Base-by-base conservation (phyloP, 2,113 vertebrate genomes). In the mouse (Mus musculus) region DNA sequence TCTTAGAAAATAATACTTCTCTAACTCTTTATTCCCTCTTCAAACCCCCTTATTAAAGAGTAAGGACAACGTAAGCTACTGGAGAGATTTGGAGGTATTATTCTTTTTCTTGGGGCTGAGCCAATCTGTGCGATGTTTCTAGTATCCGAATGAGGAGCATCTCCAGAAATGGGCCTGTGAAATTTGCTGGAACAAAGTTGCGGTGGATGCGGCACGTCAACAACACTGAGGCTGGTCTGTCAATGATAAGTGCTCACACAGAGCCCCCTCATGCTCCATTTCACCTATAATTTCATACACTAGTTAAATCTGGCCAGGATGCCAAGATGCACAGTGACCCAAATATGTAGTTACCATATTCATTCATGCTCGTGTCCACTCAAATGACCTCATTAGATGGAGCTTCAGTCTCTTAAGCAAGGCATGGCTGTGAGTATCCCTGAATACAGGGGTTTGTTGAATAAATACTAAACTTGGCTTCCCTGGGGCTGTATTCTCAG, bases 231-330 rank as follows among this genome's bases (percentile, higher is more conserved):
- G 78, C 14, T 2, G 33, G 36, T 86, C 72, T 85, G 33, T 89
- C 28, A 72, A 80, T 78, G 65, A 73, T 26, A 9, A 36, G 65
- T 84, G 56, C 67, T 84, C 88, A 69, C 91, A 89, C 9, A 24
- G 95, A 71, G 28, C 20, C 52, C 5, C 54, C 87, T 97, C 81
- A 95, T 19, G 96, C 95, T 95, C 97, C 54, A 95, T 28, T 97
- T 97, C 95, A 59, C 42, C 78, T 75, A 33, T 39, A 81, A 77
- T 65, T 91, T n/a, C 71, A 88, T 36, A 72, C 92, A 95, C 69
- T 93, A 63, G 52, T 93, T 82, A 65, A 46, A 59, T 90, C 54
- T 92, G 89, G 86, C 94, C 76, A 63, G 73, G 13, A n/a, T 4
- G 11, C 84, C 12, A 33, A 26, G 72, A 92, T 7, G 46, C 85